Base-by-base conservation (phyloP, 2,888 invertebrate genomes). In the Amiota communis region DNA sequence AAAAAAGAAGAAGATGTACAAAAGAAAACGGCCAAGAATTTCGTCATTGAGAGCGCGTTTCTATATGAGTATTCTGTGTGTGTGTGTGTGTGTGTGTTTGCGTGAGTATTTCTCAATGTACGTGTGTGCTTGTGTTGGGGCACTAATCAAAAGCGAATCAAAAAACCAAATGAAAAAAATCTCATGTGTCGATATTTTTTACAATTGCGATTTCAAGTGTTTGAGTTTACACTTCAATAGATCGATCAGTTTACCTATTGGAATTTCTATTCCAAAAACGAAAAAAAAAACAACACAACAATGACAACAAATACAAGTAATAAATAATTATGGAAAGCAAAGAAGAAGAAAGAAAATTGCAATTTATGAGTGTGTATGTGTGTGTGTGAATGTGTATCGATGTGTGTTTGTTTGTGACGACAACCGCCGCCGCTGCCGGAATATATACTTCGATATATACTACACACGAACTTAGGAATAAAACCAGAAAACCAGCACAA, bases 41-140 rank as follows among this genome's bases (percentile, higher is more conserved):
- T 87, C 87, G 88, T 87, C 87, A 87, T 86, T 87, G 87, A 84
- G 67, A 68, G 67, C 67, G 63, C 63, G 23, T 63, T n/a, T 23
- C 36, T 63, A 46, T 46, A 46, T 75, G 78, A 81, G 81, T 79
- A 78, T 81, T 79, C 76, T 75, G 77, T 67, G 73, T 76, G 73
- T 77, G 76, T 77, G 74, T 77, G 74, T 76, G 72, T 77, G 75
- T 70, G n/a, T n/a, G n/a, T 76, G 47, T 75, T 59, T 72, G 72
- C 75, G 72, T 74, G 72, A 23, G 64, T 71, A 65, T 46, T 51
- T 64, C 36, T 56, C 49, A 36, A 72, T 74, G 75, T 77, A 75
- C 77, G 78, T 80, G 79, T 67, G 15, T 48, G 17, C 11, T 2
- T 65, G 17, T 6, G 48, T 65, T 48, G 11, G n/a, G 4, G 65